Evolutionary conservation across 2,888 invertebrate genomes (phyloP), one percentile per base, ranked within the genome.

Genomic region (Drosophila trichaetosa): DNA sequence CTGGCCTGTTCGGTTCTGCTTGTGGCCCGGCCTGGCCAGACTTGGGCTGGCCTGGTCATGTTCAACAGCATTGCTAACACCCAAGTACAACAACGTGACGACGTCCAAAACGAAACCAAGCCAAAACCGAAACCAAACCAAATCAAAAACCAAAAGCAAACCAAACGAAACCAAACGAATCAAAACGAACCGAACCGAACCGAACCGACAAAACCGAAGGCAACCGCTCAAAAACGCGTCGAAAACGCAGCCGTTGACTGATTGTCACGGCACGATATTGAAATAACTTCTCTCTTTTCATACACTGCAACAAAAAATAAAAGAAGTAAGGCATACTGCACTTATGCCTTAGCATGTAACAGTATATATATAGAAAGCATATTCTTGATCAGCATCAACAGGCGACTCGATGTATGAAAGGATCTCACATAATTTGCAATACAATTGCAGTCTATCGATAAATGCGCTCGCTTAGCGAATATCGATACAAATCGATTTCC

Each of bases 41-140:
- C 61, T 62, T 53, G 52, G 16, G 7, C 16, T 51, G 51, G n/a
- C 82, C 78, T 61, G 82, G 71, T 76, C 84, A 87, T 84, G 87
- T 89, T 63, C 60, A 81, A 84, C 84, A 84, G 84, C 89, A 89
- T 89, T 81, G 89, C 89, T 87, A 84, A 84, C 84, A 84, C 84
- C 84, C 79, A 74, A 74, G 77, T 54, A 54, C 54, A 83, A 87
- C 84, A 84, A 84, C 87, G 84, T 84, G 84, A 89, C 87, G 82
- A 88, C 83, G 85, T 71, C 52, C 83, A 61, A 52, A 69, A 52
- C 73, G 66, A 64, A 70, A 52, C 61, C 24, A 34, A 42, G 11
- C 42, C 51, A 38, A 31, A 52, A 49, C 16, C 24, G n/a, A 18
- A 40, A 34, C 53, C 21, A 59, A 33, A 21, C 13, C 51, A 49